These are phyloP conservation scores for Dasypogon diadema DNA, from an alignment of 2,888 invertebrate genomes.

Conservation along the genomic window DNA sequence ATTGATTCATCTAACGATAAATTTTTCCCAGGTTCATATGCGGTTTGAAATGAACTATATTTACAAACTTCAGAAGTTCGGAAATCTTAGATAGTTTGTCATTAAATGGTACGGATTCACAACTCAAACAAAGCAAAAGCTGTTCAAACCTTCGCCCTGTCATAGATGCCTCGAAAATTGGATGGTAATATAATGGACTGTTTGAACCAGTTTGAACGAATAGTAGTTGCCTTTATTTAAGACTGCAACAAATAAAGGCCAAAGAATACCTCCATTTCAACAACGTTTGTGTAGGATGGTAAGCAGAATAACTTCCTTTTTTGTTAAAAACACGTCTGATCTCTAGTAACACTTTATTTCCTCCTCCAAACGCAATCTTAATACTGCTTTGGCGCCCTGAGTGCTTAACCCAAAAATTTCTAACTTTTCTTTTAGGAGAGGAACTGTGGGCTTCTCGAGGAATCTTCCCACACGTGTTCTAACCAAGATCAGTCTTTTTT, in stretches of 20 bases:
- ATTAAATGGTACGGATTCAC: conserved; percentile 29
- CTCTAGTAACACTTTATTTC: too few species aligned
- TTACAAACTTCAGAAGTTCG: conserved; percentile 22
- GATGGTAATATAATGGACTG: conserved; percentile 29
- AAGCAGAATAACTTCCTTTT: too few species aligned
- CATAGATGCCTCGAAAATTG: conserved; percentile 22
- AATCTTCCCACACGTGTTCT: too few species aligned
- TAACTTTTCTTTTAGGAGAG: too few species aligned
- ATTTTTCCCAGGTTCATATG: conserved; percentile 39
- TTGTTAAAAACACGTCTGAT: too few species aligned
- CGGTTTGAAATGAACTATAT: conserved; percentile 45
- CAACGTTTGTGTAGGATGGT: too few species aligned
- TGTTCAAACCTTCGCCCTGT: conserved; percentile 31
- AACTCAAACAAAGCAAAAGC: conserved; percentile 29
- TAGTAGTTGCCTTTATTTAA: conserved; percentile 32
- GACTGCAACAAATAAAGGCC: conserved; percentile 31
- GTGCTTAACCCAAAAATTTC: too few species aligned
- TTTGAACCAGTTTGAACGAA: conserved; percentile 18
- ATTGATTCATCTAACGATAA: conserved; percentile 41
- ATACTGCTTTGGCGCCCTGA: too few species aligned
- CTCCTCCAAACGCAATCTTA: too few species aligned
- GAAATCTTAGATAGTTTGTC: conserved; percentile 42
- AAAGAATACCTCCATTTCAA: conserved; percentile 29
- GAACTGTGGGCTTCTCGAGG: too few species aligned
- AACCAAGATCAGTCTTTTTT: too few species aligned